Conservation (phyloP, 1,140 invertebrate genomes). For the Physella acuta region DNA sequence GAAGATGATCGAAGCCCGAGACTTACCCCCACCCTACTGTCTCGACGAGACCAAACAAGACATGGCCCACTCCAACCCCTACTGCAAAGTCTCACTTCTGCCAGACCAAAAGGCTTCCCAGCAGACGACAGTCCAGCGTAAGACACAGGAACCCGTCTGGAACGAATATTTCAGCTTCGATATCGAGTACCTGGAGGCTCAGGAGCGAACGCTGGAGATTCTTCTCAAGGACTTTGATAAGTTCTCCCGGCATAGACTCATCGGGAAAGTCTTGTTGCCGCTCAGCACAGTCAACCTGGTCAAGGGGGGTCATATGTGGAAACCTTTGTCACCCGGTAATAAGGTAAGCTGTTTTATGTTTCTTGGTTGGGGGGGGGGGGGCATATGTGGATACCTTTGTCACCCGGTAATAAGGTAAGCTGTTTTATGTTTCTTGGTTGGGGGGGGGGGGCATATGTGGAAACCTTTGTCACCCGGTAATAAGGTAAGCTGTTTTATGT, state of each 20-base stretch:
- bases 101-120: conserved; percentile 56
- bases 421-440: too few species aligned
- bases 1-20: conserved; percentile 59
- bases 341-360: conserved; percentile 8
- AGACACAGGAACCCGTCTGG: conserved; percentile 56
- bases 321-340: conserved; percentile 53
- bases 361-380: too few species aligned
- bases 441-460: conserved; percentile 62
- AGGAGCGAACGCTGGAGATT: conserved; percentile 52
- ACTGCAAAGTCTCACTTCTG: conserved; percentile 56
- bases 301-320: conserved; percentile 63
- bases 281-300: conserved; percentile 53
- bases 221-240: conserved; percentile 60
- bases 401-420: conserved; percentile 38
- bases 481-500: conserved; percentile 7
- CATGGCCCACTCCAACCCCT: conserved; percentile 61
- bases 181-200: conserved; percentile 50
- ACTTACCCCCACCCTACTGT: conserved; percentile 56
- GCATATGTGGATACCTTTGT: conserved; percentile 62
- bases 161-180: conserved; percentile 58
- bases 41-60: conserved; percentile 58
- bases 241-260: conserved; percentile 56
- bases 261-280: conserved; percentile 53
- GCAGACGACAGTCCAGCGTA: conserved; percentile 56
- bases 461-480: conserved; percentile 55